Percentiles rank a stretch among this genome's conserved stretches.
Conservation (phyloP, 2,888 invertebrate species). For the Agrilus biguttatus region DNA sequence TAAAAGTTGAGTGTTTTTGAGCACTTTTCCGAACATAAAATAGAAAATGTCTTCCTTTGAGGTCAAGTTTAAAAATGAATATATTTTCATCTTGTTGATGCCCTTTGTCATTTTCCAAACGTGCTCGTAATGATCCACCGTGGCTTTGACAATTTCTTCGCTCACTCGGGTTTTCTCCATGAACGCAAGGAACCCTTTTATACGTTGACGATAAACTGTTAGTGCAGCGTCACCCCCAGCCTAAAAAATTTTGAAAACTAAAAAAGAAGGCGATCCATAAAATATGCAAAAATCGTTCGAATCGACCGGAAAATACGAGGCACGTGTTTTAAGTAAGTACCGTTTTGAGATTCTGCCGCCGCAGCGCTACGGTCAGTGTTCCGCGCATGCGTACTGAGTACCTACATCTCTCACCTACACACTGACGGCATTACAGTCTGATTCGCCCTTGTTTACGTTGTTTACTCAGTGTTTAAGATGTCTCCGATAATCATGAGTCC, state of each 20-base stretch:
- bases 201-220: constrained; percentile 10
- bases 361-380: no score
- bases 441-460: no score
- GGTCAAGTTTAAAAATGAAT: constrained; percentile 1
- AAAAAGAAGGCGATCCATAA: no score
- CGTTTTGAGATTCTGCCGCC: no score
- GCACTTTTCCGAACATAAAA: constrained; percentile 4
- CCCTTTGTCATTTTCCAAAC: constrained; percentile 12
- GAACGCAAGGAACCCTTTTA: constrained; percentile 13
- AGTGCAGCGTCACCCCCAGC: constrained; percentile 12
- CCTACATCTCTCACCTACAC: no score
- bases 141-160: constrained; percentile 10
- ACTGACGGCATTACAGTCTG: no score
- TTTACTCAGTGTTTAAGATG: no score
- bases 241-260: constrained; percentile 8
- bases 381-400: no score
- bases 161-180: constrained; percentile 10
- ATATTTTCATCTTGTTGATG: constrained; percentile 1
- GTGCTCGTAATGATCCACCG: constrained; percentile 13
- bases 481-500: no score
- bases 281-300: no score
- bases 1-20: constrained; percentile 5
- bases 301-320: no score
- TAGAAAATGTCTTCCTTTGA: constrained; percentile 6
- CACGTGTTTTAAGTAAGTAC: no score